phyloP scores from a whole-genome alignment of 2,888 invertebrate species.

The Allacma fusca region DNA sequence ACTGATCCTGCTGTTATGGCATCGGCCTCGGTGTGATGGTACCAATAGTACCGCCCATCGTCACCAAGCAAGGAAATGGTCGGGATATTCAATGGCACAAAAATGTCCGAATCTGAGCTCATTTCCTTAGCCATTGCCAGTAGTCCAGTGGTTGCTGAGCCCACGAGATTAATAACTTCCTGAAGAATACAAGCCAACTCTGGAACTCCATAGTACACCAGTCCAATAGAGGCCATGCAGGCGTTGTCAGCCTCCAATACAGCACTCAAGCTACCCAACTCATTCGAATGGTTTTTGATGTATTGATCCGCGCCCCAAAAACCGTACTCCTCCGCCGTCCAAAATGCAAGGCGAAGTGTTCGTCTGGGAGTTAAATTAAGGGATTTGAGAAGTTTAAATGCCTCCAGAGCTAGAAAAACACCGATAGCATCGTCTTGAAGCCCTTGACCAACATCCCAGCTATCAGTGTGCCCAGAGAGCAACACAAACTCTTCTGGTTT shows the following conservation, averaged over 20 bases:
- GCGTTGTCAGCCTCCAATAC: slow-evolving; percentile 86
- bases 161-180: slow-evolving; percentile 66
- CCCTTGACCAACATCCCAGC: slow-evolving; percentile 69
- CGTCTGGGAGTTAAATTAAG: slow-evolving; percentile 64
- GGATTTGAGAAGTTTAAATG: slow-evolving; percentile 63
- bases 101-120: slow-evolving; percentile 37
- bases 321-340: slow-evolving; percentile 75
- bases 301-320: slow-evolving; percentile 74
- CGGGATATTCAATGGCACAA: slow-evolving; percentile 71
- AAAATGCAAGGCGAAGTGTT: slow-evolving; percentile 64
- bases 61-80: slow-evolving; percentile 74
- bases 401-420: slow-evolving; percentile 65
- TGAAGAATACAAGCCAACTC: slow-evolving; percentile 73
- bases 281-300: slow-evolving; percentile 69
- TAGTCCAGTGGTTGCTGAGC: slow-evolving; percentile 39
- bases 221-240: slow-evolving; percentile 77
- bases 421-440: slow-evolving; percentile 67
- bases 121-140: slow-evolving; percentile 14
- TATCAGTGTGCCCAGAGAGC: slow-evolving; percentile 38
- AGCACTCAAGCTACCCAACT: slow-evolving; percentile 73
- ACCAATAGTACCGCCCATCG: slow-evolving; percentile 67
- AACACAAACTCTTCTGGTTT: slow-evolving; percentile 36
- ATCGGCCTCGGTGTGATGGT: slow-evolving; percentile 82
- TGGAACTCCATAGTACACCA: slow-evolving; percentile 71
- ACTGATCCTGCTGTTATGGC: slow-evolving; percentile 73